Conservation (phyloP, 1,140 invertebrate genomes). For the Arctopsyche grandis region DNA sequence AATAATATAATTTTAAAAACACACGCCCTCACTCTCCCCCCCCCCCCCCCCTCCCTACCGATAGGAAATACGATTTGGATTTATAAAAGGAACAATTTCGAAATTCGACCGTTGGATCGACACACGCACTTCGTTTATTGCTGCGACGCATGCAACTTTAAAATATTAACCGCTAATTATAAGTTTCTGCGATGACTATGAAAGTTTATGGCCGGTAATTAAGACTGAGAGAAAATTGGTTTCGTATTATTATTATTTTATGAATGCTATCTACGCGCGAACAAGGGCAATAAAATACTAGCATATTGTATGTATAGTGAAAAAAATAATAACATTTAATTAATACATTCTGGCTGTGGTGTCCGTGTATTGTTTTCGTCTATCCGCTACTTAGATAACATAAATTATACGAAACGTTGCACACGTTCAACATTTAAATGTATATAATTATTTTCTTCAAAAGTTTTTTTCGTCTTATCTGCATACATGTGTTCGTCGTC, state of each 20-base stretch:
- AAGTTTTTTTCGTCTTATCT: too few relatives aligned
- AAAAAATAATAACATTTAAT: too few relatives aligned
- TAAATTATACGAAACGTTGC: constrained; percentile 14
- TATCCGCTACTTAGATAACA: background rate
- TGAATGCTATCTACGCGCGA: background rate
- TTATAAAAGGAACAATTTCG: background rate
- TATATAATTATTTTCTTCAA: too few relatives aligned
- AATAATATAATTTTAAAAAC: too few relatives aligned
- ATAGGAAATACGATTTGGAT: background rate
- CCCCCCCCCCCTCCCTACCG: too few relatives aligned
- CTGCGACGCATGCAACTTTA: background rate
- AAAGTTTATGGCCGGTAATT: constrained; percentile 15
- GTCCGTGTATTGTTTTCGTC: too few relatives aligned
- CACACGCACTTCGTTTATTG: background rate
- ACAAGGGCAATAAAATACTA: too few relatives aligned
- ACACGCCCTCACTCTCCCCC: too few relatives aligned
- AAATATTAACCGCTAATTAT: constrained; percentile 2
- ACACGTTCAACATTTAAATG: background rate
- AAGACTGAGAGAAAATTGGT: constrained; percentile 2
- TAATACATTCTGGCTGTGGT: too few relatives aligned
- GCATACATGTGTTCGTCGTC: too few relatives aligned
- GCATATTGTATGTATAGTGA: too few relatives aligned
- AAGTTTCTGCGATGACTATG: background rate
- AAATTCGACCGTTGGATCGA: background rate
- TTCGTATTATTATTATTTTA: background rate